Evolutionary conservation across 2,888 invertebrate genomes (phyloP), one percentile per base, ranked within the genome.

Genomic region (Flexamia atlantica): DNA sequence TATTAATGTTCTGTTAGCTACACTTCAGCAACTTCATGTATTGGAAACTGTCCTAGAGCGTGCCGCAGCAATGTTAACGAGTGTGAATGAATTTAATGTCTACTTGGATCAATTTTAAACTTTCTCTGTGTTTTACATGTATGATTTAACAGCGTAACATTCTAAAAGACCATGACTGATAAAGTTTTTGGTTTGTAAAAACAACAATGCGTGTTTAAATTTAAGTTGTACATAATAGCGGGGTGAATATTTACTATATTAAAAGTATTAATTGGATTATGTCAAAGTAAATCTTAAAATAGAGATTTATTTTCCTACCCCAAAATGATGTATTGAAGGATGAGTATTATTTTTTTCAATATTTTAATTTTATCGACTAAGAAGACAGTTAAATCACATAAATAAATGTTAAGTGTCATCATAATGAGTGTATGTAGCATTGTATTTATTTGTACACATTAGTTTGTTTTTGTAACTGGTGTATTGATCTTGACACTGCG

Each of bases 111-210:
- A 70, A 9, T 14, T 70, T 28, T 23, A 28, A 60, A 68, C 64
- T 40, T 30, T 30, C 70, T 70, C 36, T 28, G 40, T 70, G 70
- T 70, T 40, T 32, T 36, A 70, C 23, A 70, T 70, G 40, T 70
- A 70, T 70, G 20, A 70, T 76, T 46, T 76, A 1, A 76, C 76
- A 76, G 76, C 76, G 76, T 70, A 76, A 76, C 46, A 76, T 76
- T 76, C 76, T 76, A 76, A 76, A 76, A 76, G 36, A 76, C 76
- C 76, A 46, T 46, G 23, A 76, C 76, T 46, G 28, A 46, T 46
- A 42, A 40, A 76, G 76, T 76, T 76, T 76, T 46, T 42, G 76
- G 76, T 76, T 76, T 76, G 76, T 76, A 76, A 25, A 70, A 76
- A 46, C 42, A 36, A 28, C 40, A 46, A 42, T 76, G 23, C 42